phyloP scores from a whole-genome alignment of 2,113 vertebrate genomes.

The Clarias macrocephalus region DNA sequence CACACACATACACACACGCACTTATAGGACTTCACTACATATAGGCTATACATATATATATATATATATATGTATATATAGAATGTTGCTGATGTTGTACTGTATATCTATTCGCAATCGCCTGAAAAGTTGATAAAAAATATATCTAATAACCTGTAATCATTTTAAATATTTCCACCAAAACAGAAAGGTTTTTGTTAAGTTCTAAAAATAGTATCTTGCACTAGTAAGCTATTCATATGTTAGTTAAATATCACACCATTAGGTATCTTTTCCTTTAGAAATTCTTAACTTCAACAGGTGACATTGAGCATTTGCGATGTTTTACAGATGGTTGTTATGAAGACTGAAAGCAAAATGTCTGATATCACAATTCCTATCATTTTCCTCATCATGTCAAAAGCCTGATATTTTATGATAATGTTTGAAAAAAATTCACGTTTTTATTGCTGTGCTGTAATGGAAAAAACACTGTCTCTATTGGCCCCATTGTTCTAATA shows the following conservation, averaged over 20 bases:
- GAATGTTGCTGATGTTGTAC: background rate
- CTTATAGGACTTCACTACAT: background rate
- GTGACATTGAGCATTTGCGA: background rate
- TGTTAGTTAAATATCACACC: background rate
- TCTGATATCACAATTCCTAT: background rate
- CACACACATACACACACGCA: conserved; percentile 25
- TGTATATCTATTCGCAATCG: background rate
- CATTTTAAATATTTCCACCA: background rate
- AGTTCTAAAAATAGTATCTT: too few relatives aligned
- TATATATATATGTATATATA: background rate
- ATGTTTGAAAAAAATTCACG: background rate
- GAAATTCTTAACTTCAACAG: background rate
- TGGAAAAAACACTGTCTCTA: background rate
- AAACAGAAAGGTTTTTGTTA: background rate
- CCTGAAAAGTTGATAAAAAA: background rate
- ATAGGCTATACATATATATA: background rate
- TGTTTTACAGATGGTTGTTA: background rate
- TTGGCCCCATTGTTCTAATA: background rate
- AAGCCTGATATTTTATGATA: background rate
- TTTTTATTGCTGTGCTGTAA: background rate
- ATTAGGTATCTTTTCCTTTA: background rate
- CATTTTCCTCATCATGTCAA: background rate
- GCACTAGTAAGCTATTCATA: background rate
- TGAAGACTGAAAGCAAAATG: background rate
- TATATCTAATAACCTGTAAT: background rate